Base-by-base conservation (phyloP, 2,113 vertebrate genomes). In the Pluvialis apricaria region DNA sequence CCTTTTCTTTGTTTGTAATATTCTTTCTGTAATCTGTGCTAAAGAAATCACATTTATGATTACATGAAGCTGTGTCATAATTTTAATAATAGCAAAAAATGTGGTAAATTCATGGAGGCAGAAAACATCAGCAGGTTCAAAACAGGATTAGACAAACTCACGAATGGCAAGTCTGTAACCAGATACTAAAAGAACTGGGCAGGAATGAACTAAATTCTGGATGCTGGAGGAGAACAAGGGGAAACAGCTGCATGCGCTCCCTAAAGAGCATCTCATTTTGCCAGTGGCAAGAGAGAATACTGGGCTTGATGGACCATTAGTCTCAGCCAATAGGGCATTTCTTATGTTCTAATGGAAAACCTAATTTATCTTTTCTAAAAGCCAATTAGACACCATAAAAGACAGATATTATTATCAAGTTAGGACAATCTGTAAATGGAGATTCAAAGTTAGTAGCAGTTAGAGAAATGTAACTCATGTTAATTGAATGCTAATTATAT, bases 401-500 rank as follows among this genome's bases (percentile, higher is more conserved):
- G 79, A 75, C 76, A 91, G 76, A 70, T 82, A 94, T 52, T 93
- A 65, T 70, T 72, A 86, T 92, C 87, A 92, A 77, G 92, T 96
- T 92, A 96, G 84, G 86, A 92, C 61, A 94, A 96, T 95, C 86
- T 94, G 90, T 88, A 96, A 96, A 73, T 52, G 90, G 92, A 75
- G 60, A 90, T 88, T 94, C 88, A 70, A 86, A 92, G 72, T 88
- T 88, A 94, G 88, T 6, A 94, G 71, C 81, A 92, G 83, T 88
- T 78, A 94, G 82, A 97, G 62, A 95, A 95, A 92, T 73, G 38
- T 80, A 94, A 76, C 83, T 95, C 38, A 55, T 86, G 92, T 97
- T 98, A 98, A 97, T 91, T 88, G 97, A 96, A 90, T 93, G 66
- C 68, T 97, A 98, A 97, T 97, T 96, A 90, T 34, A 94, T 55